These are phyloP conservation scores for Oreochromis niloticus DNA, from an alignment of 2,113 vertebrate genomes.

Conservation along the genomic window DNA sequence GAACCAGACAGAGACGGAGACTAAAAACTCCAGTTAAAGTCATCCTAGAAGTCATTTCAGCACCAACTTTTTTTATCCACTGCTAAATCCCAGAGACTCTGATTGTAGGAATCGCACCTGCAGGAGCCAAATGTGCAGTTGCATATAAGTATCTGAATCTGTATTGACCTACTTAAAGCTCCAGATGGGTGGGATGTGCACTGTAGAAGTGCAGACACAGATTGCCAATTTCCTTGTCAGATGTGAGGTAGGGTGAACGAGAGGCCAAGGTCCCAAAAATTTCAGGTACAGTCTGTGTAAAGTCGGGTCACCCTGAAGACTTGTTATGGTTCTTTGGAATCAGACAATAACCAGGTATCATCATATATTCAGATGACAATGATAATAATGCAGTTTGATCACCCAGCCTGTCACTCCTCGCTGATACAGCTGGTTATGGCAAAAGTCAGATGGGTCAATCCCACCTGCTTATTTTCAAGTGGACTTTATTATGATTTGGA, in stretches of 20 bases:
- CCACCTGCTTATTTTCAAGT: neutral
- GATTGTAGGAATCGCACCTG: neutral
- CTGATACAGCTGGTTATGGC: neutral
- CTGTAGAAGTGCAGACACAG: neutral
- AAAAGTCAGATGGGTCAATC: neutral
- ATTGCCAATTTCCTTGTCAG: neutral
- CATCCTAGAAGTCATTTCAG: conserved; percentile 17
- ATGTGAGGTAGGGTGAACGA: neutral
- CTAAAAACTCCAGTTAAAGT: conserved; percentile 16
- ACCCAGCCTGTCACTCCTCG: neutral
- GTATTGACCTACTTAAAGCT: conserved; percentile 5
- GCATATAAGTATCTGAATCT: neutral
- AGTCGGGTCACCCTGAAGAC: neutral
- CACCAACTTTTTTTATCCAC: neutral
- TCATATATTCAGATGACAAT: neutral
- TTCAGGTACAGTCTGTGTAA: neutral
- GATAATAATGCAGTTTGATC: neutral
- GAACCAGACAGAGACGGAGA: neutral
- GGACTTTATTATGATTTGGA: neutral
- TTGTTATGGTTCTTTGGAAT: neutral
- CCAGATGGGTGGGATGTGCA: neutral
- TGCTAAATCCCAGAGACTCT: neutral
- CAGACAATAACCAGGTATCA: neutral
- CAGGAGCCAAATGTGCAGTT: neutral
- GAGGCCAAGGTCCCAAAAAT: neutral